Conservation (phyloP, 2,888 invertebrate genomes). For the Meloe dianella region DNA sequence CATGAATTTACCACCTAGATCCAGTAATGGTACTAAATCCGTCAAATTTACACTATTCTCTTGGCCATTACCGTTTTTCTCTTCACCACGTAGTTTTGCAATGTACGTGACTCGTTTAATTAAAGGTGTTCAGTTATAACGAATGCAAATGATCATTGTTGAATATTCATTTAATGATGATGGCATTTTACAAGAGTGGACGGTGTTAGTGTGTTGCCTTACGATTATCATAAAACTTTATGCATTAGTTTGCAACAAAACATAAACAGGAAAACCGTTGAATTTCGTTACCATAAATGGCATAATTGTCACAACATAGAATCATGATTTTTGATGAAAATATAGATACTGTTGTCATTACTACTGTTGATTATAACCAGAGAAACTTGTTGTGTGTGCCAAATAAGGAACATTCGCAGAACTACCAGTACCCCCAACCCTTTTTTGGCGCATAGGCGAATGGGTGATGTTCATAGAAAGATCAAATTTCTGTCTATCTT, state of each 20-base stretch:
- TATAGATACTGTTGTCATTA: background rate
- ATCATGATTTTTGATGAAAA: background rate
- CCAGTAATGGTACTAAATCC: background rate
- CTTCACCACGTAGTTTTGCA: background rate
- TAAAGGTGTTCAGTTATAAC: constrained; percentile 15
- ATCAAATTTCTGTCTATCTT: too few species aligned
- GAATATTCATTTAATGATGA: constrained; percentile 21
- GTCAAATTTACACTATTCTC: background rate
- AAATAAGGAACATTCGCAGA: too few species aligned
- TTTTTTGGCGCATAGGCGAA: too few species aligned
- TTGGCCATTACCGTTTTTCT: background rate
- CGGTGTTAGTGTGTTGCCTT: constrained; percentile 9
- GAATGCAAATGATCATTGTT: constrained; percentile 24
- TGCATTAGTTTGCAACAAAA: constrained; percentile 9
- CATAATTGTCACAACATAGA: background rate
- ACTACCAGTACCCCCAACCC: too few species aligned
- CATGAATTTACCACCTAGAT: background rate
- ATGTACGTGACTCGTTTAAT: constrained; percentile 16
- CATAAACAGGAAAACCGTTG: background rate
- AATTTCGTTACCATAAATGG: background rate
- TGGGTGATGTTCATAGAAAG: too few species aligned
- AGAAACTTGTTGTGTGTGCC: too few species aligned
- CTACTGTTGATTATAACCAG: background rate
- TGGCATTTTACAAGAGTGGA: constrained; percentile 17
- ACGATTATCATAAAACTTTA: background rate